Conservation (phyloP, 2,113 vertebrate genomes). For the Mirza zaza region DNA sequence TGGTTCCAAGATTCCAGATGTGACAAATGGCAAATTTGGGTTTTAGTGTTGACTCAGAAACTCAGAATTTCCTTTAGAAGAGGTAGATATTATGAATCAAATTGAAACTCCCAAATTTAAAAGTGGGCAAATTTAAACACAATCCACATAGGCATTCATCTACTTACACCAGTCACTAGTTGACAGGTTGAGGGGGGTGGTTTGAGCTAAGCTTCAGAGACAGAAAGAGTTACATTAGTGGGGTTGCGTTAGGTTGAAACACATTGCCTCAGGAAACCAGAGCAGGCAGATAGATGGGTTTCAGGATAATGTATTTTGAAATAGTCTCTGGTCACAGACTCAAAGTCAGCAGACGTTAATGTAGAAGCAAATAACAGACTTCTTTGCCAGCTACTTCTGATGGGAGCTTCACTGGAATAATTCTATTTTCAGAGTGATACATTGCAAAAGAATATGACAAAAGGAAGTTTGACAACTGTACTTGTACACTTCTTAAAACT, state of each 20-base stretch:
- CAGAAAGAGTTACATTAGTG: constrained; percentile 37
- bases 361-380: not conserved
- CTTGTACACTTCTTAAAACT: not conserved
- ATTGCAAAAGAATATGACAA: not conserved
- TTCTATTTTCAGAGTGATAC: not conserved
- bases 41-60: not conserved
- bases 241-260: constrained; percentile 60
- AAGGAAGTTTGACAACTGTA: not conserved
- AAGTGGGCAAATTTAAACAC: constrained; percentile 6
- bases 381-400: not conserved
- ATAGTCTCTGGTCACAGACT: constrained; percentile 25
- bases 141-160: not conserved
- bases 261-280: constrained; percentile 63
- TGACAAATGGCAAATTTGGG: constrained; percentile 42
- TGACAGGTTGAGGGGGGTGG: not conserved
- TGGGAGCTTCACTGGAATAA: not conserved
- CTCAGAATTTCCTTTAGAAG: constrained; percentile 51
- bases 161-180: not conserved
- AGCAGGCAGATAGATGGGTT: constrained; percentile 43
- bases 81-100: not conserved
- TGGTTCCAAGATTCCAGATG: constrained; percentile 48
- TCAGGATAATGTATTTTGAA: constrained; percentile 65
- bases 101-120: not conserved
- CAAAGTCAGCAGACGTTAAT: not conserved
- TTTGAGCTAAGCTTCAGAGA: constrained; percentile 42